Conservation (phyloP, 2,888 invertebrate species). For the Nemotelus nigrinus region DNA sequence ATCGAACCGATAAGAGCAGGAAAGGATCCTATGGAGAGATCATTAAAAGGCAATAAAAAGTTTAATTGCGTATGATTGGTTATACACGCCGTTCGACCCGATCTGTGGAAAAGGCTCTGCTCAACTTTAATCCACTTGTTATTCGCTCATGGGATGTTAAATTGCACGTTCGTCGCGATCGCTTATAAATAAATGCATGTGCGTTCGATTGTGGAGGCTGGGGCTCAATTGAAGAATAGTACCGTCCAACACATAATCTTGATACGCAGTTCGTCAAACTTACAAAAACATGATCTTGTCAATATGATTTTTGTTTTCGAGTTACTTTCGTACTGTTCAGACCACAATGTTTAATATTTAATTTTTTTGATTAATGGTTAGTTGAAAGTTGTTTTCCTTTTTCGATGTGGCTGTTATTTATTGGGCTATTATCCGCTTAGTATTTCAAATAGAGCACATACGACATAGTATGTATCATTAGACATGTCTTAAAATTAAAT, state of each 20-base stretch:
- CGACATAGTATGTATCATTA: background rate
- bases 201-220: too few relatives aligned
- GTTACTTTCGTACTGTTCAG: background rate
- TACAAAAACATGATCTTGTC: conserved; percentile 21
- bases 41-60: conserved; percentile 27
- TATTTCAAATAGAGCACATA: background rate
- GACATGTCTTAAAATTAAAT: background rate
- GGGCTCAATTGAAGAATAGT: too few relatives aligned
- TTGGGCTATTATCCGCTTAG: background rate
- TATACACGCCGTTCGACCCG: background rate
- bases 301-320: conserved; percentile 12
- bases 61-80: conserved; percentile 27
- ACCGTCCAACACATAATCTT: background rate
- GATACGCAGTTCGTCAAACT: conserved; percentile 13
- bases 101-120: background rate
- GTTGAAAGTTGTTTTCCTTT: background rate
- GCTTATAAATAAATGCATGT: too few relatives aligned
- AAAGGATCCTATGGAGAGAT: conserved; percentile 9
- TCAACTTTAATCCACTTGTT: background rate
- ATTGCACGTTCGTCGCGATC: too few relatives aligned
- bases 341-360: background rate
- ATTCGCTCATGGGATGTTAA: too few relatives aligned
- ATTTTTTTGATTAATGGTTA: background rate
- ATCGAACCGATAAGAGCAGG: background rate
- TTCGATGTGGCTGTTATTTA: background rate